phyloP scores from a whole-genome alignment of 2,113 vertebrate species.

The Pteropus alecto region DNA sequence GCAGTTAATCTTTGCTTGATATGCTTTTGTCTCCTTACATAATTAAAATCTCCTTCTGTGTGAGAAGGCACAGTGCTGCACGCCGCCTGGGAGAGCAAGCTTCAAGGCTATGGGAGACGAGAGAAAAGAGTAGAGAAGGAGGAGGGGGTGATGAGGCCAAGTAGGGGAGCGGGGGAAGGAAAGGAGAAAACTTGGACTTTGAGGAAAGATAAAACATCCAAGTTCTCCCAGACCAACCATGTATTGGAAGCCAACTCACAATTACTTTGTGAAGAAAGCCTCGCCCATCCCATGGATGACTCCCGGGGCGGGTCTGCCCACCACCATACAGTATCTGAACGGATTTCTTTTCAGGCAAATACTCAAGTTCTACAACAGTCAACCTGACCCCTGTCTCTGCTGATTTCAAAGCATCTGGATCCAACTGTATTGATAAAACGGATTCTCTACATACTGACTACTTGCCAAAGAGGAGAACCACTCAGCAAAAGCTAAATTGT shows the following conservation, averaged over 20 bases:
- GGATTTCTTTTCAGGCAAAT: neutral
- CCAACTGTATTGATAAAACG: neutral
- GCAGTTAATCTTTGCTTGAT: conserved; percentile 32
- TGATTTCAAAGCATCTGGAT: neutral
- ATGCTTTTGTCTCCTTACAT: conserved; percentile 20
- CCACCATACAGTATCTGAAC: neutral
- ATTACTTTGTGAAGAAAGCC: neutral
- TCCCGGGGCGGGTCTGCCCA: neutral
- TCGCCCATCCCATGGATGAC: neutral
- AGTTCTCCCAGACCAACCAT: neutral
- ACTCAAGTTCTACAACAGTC: neutral
- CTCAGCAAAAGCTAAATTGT: neutral
- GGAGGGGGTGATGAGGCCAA: neutral
- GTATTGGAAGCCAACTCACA: neutral
- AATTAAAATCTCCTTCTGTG: conserved; percentile 36
- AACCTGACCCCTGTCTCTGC: neutral
- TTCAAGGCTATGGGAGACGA: neutral
- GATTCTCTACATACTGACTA: neutral
- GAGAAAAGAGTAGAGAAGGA: neutral
- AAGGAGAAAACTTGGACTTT: conserved; percentile 18
- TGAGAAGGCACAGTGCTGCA: neutral
- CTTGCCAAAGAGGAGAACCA: neutral
- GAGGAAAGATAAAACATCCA: neutral
- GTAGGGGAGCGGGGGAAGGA: neutral
- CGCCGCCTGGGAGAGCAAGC: neutral